These are phyloP conservation scores for Calosoma granatense DNA, from an alignment of 1,140 invertebrate genomes.

Conservation along the genomic window DNA sequence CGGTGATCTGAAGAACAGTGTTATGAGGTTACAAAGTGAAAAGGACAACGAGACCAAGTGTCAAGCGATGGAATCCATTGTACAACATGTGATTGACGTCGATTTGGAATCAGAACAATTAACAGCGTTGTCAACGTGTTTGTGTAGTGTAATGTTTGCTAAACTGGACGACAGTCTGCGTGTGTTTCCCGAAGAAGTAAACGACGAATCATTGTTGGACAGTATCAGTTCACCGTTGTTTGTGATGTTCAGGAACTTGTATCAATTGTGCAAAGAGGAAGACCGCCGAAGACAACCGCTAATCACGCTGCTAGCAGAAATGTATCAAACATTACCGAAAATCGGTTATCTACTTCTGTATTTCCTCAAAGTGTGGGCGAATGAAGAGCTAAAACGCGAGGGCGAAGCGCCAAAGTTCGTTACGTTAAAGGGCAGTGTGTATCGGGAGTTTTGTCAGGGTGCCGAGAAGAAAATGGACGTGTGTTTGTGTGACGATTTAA, in stretches of 20 bases:
- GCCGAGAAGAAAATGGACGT: constrained; percentile 67
- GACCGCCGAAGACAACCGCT: constrained; percentile 64
- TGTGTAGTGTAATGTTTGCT: constrained; percentile 36
- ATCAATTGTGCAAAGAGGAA: constrained; percentile 62
- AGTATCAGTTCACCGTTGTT: constrained; percentile 74
- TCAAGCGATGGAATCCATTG: constrained; percentile 58
- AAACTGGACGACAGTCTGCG: constrained; percentile 37
- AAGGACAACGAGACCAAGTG: constrained; percentile 54
- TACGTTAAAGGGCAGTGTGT: constrained; percentile 72
- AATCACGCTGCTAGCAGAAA: constrained; percentile 62
- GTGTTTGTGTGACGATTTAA: constrained; percentile 68
- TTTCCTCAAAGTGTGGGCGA: constrained; percentile 69
- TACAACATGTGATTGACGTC: constrained; percentile 53
- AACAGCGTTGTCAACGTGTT: constrained; percentile 36
- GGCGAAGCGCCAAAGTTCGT: constrained; percentile 45
- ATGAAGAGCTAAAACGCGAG: constrained; percentile 45
- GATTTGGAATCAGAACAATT: constrained; percentile 55
- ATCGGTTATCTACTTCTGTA: constrained; percentile 81
- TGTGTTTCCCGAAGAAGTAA: constrained; percentile 33
- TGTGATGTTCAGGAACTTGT: constrained; percentile 63
- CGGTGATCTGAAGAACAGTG: constrained; percentile 48
- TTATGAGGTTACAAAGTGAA: constrained; percentile 54
- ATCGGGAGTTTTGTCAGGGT: constrained; percentile 77
- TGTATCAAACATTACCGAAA: constrained; percentile 48
- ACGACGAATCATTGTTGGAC: constrained; percentile 52